Conservation (phyloP, 37 sponge, comb jelly and placozoan species). For the Halisarca cf. caerulea region DNA sequence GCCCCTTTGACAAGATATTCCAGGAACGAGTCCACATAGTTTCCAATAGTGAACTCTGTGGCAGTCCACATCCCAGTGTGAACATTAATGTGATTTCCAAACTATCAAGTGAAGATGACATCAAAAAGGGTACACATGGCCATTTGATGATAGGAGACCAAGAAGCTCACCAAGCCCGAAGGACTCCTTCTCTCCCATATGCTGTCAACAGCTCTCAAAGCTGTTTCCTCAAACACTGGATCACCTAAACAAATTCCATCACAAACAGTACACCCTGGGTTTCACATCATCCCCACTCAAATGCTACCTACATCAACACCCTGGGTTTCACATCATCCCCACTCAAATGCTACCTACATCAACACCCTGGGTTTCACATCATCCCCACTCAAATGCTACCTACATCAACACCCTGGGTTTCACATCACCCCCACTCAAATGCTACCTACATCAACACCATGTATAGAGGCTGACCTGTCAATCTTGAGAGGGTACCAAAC, state of each 20-base stretch:
- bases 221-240: constrained; percentile 60
- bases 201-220: constrained; percentile 47
- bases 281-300: too few species aligned
- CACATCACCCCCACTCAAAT: too few species aligned
- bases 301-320: too few species aligned
- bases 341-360: too few species aligned
- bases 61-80: constrained; percentile 62
- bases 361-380: too few species aligned
- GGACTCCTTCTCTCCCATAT: constrained; percentile 50
- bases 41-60: constrained; percentile 58
- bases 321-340: too few species aligned
- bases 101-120: constrained; percentile 4
- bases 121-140: not conserved
- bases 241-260: constrained; percentile 61
- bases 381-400: too few species aligned
- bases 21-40: constrained; percentile 69
- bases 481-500: constrained; percentile 72
- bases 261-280: too few species aligned
- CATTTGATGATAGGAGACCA: not conserved
- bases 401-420: too few species aligned
- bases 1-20: constrained; percentile 79
- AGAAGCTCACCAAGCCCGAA: constrained; percentile 34
- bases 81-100: constrained; percentile 78
- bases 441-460: too few species aligned
- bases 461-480: constrained; percentile 65